Evolutionary conservation across 2,797 vertebrate species (phyloP).

Genomic region (Monodelphis domestica): DNA sequence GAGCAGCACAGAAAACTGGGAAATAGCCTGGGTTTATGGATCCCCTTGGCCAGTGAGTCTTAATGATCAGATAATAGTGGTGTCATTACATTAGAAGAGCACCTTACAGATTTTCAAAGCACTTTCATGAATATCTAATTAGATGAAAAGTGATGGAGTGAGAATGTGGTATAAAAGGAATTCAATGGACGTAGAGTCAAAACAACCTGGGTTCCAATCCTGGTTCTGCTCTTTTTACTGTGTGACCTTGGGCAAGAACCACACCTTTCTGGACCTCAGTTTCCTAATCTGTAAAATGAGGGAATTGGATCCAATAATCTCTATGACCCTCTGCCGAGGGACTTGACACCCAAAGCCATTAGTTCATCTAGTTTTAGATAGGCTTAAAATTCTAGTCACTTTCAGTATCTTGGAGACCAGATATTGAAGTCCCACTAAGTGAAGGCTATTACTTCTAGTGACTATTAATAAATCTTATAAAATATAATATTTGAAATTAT

Average conservation of each 20-base stretch:
- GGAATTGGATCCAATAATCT: background rate
- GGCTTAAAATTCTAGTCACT: conserved; percentile 1
- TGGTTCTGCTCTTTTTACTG: background rate
- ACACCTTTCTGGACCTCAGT: background rate
- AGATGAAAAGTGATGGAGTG: background rate
- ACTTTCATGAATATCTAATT: background rate
- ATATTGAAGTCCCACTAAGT: conserved; percentile 1
- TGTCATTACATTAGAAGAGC: background rate
- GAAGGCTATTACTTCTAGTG: too few species aligned
- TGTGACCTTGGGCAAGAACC: background rate
- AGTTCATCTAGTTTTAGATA: background rate
- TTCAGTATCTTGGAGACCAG: conserved; percentile 28
- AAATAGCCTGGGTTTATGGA: background rate
- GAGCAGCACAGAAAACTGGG: background rate
- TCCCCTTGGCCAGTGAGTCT: background rate
- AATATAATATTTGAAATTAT: too few species aligned
- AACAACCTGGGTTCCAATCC: background rate
- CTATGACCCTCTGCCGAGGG: background rate
- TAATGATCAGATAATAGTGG: background rate
- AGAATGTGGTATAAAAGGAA: background rate
- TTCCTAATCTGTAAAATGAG: background rate
- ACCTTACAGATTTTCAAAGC: background rate
- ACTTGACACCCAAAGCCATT: background rate
- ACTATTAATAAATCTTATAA: too few species aligned
- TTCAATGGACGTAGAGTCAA: background rate